Evolutionary conservation across 2,113 vertebrate genomes (phyloP).

Genomic region (Thalassarche chlororhynchos): DNA sequence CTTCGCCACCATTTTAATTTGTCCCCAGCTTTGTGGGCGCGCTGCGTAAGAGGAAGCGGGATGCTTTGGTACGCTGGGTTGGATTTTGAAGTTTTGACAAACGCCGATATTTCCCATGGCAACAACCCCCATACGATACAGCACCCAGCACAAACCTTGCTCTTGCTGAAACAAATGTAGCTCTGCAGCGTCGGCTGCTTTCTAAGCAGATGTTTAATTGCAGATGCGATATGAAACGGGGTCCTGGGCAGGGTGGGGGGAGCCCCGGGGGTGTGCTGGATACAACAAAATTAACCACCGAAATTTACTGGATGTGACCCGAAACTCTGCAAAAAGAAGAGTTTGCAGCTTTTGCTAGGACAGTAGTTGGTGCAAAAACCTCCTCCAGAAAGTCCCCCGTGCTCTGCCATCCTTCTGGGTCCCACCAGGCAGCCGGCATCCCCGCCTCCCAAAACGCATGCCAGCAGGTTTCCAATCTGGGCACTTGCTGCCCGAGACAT

Average conservation of each 20-base stretch:
- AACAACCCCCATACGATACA: background rate
- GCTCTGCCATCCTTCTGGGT: background rate
- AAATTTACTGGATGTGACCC: background rate
- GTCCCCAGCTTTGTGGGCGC: background rate
- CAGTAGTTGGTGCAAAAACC: background rate
- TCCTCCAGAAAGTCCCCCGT: background rate
- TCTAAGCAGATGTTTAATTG: background rate
- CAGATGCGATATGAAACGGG: background rate
- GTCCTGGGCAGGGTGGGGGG: background rate
- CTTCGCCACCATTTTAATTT: background rate
- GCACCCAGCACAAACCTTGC: background rate
- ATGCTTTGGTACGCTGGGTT: background rate
- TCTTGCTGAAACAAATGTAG: background rate
- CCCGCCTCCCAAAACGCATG: background rate
- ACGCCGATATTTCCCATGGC: background rate
- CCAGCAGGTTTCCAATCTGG: accelerated
- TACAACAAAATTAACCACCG: background rate
- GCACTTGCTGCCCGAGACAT: background rate
- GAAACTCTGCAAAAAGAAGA: background rate
- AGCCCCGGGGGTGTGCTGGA: accelerated
- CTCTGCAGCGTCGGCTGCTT: background rate
- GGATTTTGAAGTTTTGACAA: background rate
- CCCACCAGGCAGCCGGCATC: background rate
- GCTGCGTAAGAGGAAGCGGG: background rate
- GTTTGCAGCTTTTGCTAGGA: background rate